Conservation (phyloP, 30 jellyfish, hydroid and myxozoan genomes). For the Calvadosia cruxmelitensis region DNA sequence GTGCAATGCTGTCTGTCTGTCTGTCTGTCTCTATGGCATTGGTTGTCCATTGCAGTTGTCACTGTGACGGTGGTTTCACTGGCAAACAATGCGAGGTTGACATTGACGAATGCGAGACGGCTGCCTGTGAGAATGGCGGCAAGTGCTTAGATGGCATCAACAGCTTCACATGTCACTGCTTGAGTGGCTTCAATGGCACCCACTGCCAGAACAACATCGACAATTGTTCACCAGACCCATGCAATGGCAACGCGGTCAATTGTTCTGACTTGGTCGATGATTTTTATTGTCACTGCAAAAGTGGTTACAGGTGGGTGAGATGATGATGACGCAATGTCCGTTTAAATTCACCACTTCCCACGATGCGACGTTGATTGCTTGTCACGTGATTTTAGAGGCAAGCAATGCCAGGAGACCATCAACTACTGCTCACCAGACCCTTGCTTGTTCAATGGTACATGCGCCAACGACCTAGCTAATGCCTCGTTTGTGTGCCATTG, state of each 20-base stretch:
- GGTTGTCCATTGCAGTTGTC: too few species aligned
- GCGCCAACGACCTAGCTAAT: constrained; percentile 27
- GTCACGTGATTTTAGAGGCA: constrained; percentile 76
- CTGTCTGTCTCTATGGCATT: too few species aligned
- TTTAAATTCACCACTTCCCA: too few species aligned
- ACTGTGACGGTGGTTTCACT: constrained; percentile 44
- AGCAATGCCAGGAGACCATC: constrained; percentile 47
- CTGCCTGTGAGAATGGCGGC: constrained; percentile 2
- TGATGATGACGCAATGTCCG: too few species aligned
- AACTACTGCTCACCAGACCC: constrained; percentile 93
- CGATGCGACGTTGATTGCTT: background rate
- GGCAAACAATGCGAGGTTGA: constrained; percentile 43
- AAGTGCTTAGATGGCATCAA: constrained; percentile 19
- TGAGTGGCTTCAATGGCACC: constrained; percentile 60
- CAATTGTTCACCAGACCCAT: constrained; percentile 69
- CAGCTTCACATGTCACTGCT: constrained; percentile 52
- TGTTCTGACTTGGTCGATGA: constrained; percentile 71
- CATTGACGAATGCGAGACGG: background rate
- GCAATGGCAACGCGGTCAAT: constrained; percentile 39
- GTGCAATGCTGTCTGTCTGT: too few species aligned
- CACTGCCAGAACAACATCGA: constrained; percentile 55
- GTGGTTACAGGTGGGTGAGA: constrained; percentile 73
- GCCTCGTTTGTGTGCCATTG: constrained; percentile 55
- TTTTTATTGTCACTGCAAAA: constrained; percentile 63
- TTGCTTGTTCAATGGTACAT: constrained; percentile 68